A percentile compares a stretch with the other conserved stretches of the same genome.
These are phyloP conservation scores for Grammomys surdaster DNA, from an alignment of 2,113 vertebrate species.

Conservation along the genomic window DNA sequence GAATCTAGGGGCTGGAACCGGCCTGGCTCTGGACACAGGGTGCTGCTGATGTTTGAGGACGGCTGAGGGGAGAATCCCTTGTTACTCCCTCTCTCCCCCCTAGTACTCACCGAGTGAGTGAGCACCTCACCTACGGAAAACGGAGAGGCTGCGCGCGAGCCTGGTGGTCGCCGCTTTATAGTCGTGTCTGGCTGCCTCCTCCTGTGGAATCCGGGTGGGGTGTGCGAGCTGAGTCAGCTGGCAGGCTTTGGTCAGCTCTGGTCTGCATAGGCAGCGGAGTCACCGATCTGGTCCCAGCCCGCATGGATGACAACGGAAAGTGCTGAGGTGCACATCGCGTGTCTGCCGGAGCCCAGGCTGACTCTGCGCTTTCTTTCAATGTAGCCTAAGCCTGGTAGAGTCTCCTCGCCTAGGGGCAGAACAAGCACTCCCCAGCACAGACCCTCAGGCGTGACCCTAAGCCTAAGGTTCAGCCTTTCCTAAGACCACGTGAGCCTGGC, in stretches of 20 bases:
- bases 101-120: slow-evolving; percentile 82
- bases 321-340: slow-evolving; percentile 81
- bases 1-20: neutral
- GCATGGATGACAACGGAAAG: slow-evolving; percentile 79
- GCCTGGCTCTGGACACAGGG: neutral
- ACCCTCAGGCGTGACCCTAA: neutral
- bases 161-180: slow-evolving; percentile 83
- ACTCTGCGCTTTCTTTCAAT: slow-evolving; percentile 84
- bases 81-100: neutral
- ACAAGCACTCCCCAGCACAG: neutral
- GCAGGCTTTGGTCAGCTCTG: neutral
- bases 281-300: slow-evolving; percentile 65
- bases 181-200: neutral
- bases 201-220: neutral
- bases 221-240: slow-evolving; percentile 73
- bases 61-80: neutral
- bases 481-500: neutral
- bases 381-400: slow-evolving; percentile 58
- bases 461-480: neutral
- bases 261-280: slow-evolving; percentile 57
- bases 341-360: slow-evolving; percentile 81
- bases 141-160: slow-evolving; percentile 70
- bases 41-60: neutral
- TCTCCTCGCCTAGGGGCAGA: neutral
- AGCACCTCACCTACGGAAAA: slow-evolving; percentile 64